Base-by-base conservation (phyloP, 2,797 vertebrate genomes). In the Schizopygopsis pylzovi region DNA sequence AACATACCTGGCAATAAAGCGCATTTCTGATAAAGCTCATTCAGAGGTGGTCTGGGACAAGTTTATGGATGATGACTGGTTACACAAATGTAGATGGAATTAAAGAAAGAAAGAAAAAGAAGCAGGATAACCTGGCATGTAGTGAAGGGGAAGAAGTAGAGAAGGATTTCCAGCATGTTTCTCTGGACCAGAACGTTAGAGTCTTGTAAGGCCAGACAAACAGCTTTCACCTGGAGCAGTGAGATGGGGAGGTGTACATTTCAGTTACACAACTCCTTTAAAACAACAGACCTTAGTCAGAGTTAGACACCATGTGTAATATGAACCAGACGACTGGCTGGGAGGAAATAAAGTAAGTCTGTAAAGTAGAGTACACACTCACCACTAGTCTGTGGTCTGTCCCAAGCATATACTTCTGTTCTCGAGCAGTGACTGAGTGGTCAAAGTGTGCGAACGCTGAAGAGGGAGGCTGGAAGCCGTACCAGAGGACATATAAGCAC, bases 171-270 rank as follows among this genome's bases (percentile, higher is more conserved):
- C 82, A 99, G 93, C 81, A 95, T 98, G 91, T 99, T 99, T 89
- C 98, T 97, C 87, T 99, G 98, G 85, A 99, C 98, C 77, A 99
- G 95, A 72, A 98, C 96, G 82, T 99, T 99, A n/a, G 97, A 94
- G 91, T 99, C 98, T 95, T 98, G 92, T 65, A 99, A 95, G 0
- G 96, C 96, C 1, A 96, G 94, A 86, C 97, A 96, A 52, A 98
- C 89, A 4, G 98, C 95, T 79, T 96, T 99, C 6, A 98, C 92
- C 98, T 99, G 82, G 7, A 83, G 41, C 52, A 52, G 20, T 41
- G 47, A 45, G 39, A 82, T 4, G 18, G 45, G 52, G 3, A 89
- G 43, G 73, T 25, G 79, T 45, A 54, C 16, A 78, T 54, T 76
- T 45, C 39, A 85, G 3, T 85, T 71, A 59, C 3, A 6, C 8